Percentiles rank a stretch among this genome's conserved stretches.
Conservation (phyloP, 30 jellyfish, hydroid and myxozoan species). For the Hydractinia symbiolongicarpus region DNA sequence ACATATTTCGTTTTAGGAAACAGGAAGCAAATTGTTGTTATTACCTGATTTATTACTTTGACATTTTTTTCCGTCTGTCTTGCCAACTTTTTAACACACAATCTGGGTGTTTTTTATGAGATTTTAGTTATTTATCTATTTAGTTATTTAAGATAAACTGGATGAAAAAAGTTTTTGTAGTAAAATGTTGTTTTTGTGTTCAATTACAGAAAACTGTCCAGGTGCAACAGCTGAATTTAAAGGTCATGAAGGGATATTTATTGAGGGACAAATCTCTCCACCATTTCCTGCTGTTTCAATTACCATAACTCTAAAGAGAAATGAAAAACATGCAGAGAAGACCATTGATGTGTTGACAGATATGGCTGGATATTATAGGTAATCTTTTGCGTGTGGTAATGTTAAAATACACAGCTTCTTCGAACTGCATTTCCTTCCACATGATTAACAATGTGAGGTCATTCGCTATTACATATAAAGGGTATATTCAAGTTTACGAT, state of each 20-base stretch:
- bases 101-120: not conserved
- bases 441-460: too few species aligned
- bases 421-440: too few species aligned
- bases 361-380: slow-evolving; percentile 35
- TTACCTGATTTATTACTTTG: too few species aligned
- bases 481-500: too few species aligned
- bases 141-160: not conserved
- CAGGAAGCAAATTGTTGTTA: too few species aligned
- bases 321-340: slow-evolving; percentile 44
- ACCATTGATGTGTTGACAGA: slow-evolving; percentile 48
- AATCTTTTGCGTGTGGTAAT: too few species aligned
- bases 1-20: too few species aligned
- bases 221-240: slow-evolving; percentile 66
- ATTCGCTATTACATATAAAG: too few species aligned
- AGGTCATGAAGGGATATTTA: slow-evolving; percentile 88
- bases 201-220: slow-evolving; percentile 60
- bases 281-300: slow-evolving; percentile 63
- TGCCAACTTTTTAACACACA: not conserved
- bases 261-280: slow-evolving; percentile 71
- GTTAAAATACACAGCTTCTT: too few species aligned
- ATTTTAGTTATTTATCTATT: slow-evolving; percentile 4
- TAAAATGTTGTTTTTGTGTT: too few species aligned
- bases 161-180: too few species aligned
- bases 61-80: too few species aligned
- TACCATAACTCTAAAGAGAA: slow-evolving; percentile 38